These are phyloP conservation scores for Drosophila mayri DNA, from an alignment of 1,140 invertebrate genomes.

Conservation along the genomic window DNA sequence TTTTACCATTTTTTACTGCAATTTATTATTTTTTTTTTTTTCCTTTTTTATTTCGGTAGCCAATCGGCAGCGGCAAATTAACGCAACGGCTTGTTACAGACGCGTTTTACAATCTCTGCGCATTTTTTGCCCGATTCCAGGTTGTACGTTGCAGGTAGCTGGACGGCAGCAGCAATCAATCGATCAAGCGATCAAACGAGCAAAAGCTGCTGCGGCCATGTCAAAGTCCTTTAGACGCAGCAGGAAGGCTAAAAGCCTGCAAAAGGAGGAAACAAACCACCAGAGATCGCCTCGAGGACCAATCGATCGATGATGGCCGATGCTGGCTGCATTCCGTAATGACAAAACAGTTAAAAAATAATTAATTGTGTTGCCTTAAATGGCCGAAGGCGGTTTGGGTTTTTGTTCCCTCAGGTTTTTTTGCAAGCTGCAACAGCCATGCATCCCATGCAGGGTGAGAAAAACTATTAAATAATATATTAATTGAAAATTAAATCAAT, in stretches of 20 bases:
- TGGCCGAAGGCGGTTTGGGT: slow-evolving; percentile 80
- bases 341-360: slow-evolving; percentile 85
- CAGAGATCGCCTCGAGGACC: slow-evolving; percentile 32
- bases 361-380: slow-evolving; percentile 85
- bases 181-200: slow-evolving; percentile 82
- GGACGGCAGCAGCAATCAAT: slow-evolving; percentile 78
- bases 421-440: slow-evolving; percentile 71
- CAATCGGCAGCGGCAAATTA: slow-evolving; percentile 84
- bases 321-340: slow-evolving; percentile 80
- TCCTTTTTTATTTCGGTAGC: slow-evolving; percentile 64
- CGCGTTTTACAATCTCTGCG: slow-evolving; percentile 73
- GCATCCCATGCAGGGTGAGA: not conserved
- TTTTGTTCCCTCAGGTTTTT: slow-evolving; percentile 59
- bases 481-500: not conserved
- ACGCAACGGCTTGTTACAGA: slow-evolving; percentile 80
- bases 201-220: slow-evolving; percentile 76
- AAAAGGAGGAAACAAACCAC: slow-evolving; percentile 10
- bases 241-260: slow-evolving; percentile 48
- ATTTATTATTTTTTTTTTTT: slow-evolving; percentile 5
- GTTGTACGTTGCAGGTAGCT: slow-evolving; percentile 30
- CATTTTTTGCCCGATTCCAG: slow-evolving; percentile 39
- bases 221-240: slow-evolving; percentile 72
- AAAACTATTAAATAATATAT: not conserved
- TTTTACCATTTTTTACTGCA: not conserved
- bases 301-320: slow-evolving; percentile 75